Evolutionary conservation across 2,797 vertebrate genomes (phyloP).

Genomic region (Sebastes nivosus): DNA sequence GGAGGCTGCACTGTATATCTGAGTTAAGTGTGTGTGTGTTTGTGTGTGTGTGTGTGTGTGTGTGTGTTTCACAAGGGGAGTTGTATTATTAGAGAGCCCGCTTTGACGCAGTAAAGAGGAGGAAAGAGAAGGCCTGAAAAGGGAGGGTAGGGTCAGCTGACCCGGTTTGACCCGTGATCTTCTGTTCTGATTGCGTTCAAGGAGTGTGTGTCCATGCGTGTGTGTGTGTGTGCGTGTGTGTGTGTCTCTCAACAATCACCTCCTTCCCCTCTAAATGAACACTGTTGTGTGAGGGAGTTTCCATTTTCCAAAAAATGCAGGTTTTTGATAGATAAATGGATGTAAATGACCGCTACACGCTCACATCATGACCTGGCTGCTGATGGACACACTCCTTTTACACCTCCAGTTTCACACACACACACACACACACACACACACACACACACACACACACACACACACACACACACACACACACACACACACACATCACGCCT

Average conservation of each 20-base stretch:
- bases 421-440: slow-evolving; percentile 1
- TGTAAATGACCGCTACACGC: slow-evolving; percentile 7
- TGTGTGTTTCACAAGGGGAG: slow-evolving; percentile 60
- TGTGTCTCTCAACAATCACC: slow-evolving; percentile 27
- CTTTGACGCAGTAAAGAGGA: slow-evolving; percentile 74
- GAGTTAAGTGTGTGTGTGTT: slow-evolving; percentile 23
- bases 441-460: slow-evolving; percentile 10
- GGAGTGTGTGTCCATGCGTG: slow-evolving; percentile 40
- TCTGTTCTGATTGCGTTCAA: slow-evolving; percentile 74
- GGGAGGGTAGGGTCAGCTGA: slow-evolving; percentile 74
- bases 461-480: not conserved
- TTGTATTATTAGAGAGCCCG: slow-evolving; percentile 68
- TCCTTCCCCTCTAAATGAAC: slow-evolving; percentile 51
- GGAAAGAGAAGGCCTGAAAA: slow-evolving; percentile 65
- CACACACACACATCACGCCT: slow-evolving; percentile 35
- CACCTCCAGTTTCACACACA: slow-evolving; percentile 32
- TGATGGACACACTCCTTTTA: slow-evolving; percentile 31
- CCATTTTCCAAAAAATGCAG: slow-evolving; percentile 48
- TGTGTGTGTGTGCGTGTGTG: not conserved
- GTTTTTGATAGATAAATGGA: slow-evolving; percentile 39
- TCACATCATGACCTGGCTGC: slow-evolving; percentile 19
- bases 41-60: slow-evolving; percentile 34
- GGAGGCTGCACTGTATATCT: slow-evolving; percentile 56
- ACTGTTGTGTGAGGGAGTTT: slow-evolving; percentile 57
- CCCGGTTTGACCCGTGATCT: slow-evolving; percentile 77